Base-by-base conservation (phyloP, 2,888 invertebrate genomes). In the Crematogaster levior region DNA sequence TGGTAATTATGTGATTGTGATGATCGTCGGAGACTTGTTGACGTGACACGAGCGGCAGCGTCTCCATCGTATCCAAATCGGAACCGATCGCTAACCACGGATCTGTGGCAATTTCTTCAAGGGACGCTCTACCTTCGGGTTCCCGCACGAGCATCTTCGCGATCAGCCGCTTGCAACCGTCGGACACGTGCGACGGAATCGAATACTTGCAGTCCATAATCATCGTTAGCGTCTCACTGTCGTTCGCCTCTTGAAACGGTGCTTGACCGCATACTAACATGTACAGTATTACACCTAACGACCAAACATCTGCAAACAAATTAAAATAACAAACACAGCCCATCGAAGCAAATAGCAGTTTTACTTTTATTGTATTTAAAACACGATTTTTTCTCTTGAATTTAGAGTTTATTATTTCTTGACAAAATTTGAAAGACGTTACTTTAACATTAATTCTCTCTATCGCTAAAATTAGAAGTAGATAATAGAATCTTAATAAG, bases 151-250 rank as follows among this genome's bases (percentile, higher is more conserved):
- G 95, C 99, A 99, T 99, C 92, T 97, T 96, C 15, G 97, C 97
- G 93, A 99, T 99, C 89, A 99, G 95, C 92, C 98, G 96, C 95
- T 97, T 97, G 95, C 99, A 99, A 84, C 97, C 96, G 74, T 96
- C 95, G 15, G 99, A 98, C 87, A 99, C 97, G 95, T 98, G 97
- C 40, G 96, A 95, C 77, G 99, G 99, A 92, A 99, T 97, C 82
- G 97, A 97, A 94, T 99, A 99, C 95, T 99, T 99, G 95, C 99
- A 99, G 95, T 99, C 99, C 98, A 99, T 98, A 89, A 99, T 99
- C 98, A 99, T 99, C 43, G 99, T 99, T 79, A 99, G 95, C 0
- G 99, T 99, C 96, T 99, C 99, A 92, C 99, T 99, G 95, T 99
- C 99, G 95, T 99, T 99, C 43, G 99, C 99, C 95, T 99, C 99